phyloP scores from a whole-genome alignment of 2,888 invertebrate genomes.

The Caenorhabditis sinica region DNA sequence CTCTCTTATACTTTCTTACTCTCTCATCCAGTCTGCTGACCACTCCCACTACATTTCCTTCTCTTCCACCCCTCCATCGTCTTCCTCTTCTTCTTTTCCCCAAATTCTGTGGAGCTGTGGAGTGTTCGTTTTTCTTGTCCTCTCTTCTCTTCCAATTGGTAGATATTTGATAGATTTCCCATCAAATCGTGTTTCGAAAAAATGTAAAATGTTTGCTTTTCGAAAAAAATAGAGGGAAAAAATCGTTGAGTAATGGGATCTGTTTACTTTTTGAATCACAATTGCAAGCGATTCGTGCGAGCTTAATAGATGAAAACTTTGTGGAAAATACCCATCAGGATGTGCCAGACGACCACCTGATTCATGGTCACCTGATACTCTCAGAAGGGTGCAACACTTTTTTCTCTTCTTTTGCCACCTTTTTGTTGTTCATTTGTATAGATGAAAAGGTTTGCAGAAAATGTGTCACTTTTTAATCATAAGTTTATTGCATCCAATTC shows the following conservation, averaged over 20 bases:
- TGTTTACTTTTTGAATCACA: conserved; percentile 45
- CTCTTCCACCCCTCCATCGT: not conserved
- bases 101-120: conserved; percentile 15
- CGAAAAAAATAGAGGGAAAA: conserved; percentile 19
- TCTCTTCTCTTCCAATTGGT: conserved; percentile 7
- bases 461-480: conserved; percentile 30
- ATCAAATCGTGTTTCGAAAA: conserved; percentile 30
- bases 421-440: conserved; percentile 22
- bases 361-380: conserved; percentile 34
- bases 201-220: conserved; percentile 35
- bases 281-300: conserved; percentile 32
- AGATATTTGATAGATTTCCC: conserved; percentile 10
- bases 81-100: conserved; percentile 13
- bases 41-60: conserved; percentile 14
- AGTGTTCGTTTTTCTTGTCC: conserved; percentile 16
- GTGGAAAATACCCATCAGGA: conserved; percentile 16
- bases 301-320: conserved; percentile 36
- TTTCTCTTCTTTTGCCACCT: not conserved
- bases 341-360: conserved; percentile 20
- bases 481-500: not conserved
- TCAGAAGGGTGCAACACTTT: not conserved
- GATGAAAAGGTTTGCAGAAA: not conserved
- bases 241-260: conserved; percentile 12
- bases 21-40: conserved; percentile 26
- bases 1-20: not conserved